Base-by-base conservation (phyloP, 2,888 invertebrate genomes). In the Bombylius major region DNA sequence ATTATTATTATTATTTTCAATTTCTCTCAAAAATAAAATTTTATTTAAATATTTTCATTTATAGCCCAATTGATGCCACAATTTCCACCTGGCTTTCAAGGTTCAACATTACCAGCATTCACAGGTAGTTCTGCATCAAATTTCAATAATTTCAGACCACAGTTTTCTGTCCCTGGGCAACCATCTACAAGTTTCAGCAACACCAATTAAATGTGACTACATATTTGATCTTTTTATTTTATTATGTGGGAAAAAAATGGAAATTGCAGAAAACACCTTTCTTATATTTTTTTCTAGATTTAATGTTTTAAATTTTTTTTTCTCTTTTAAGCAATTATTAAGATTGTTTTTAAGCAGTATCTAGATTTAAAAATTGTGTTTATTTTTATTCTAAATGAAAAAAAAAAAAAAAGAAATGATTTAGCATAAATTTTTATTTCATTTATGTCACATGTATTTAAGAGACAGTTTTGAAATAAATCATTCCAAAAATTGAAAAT, bases 91-190 rank as follows among this genome's bases (percentile, higher is more conserved):
- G 90, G 90, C 58, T 91, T 91, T 76, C 83, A 83, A 67, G 82
- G 83, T 63, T 84, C 84, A 50, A 70, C 82, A 58, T 75, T 88
- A 68, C 81, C 85, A 12, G 85, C 85, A 52, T 86, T 86, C 74
- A 81, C 84, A 36, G 84, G 86, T 51, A 72, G 70, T 33, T 82
- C 87, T 44, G 87, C 87, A 55, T 87, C 88, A 48, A 92, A 88
- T 77, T 91, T 93, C 75, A 84, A 87, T 65, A 87, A 87, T 74
- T 92, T 92, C 79, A 83, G 92, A 75, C 92, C 93, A 69, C 91
- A 92, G 79, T 93, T 74, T 59, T 74, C 74, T 31, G 74, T 74
- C 55, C 74, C 74, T 53, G 74, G 73, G 5, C 73, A 73, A 65
- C 62, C 71, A 56, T 64, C 71, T 51, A 67, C 61, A 39, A 58